Evolutionary conservation across 2,888 invertebrate species (phyloP), one percentile per base, ranked within the genome.

Genomic region (Paralinhomoeus sp.): DNA sequence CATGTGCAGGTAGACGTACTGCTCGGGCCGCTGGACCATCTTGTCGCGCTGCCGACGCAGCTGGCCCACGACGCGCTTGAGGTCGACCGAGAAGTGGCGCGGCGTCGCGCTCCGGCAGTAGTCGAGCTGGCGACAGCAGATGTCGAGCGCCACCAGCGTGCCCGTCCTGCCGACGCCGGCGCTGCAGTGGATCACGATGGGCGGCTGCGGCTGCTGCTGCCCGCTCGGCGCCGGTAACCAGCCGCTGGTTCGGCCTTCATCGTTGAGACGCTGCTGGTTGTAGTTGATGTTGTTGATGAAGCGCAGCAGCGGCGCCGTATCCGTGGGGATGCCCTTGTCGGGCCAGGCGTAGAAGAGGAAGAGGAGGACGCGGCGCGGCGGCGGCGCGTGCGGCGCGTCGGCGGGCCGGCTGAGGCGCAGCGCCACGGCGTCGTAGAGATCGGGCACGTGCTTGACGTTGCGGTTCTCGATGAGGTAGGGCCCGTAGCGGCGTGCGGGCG

Each of bases 171-270:
- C 43, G 17, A 43, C 36, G 21, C 43, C 43, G 18, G 43, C 43
- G 24, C 43, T 43, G 37, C 43, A 43, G 31, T 43, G 44, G 18
- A 44, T 38, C 20, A 44, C 39, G n/a, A 40, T 40, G 27, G 27
- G 27, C 21, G 44, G 37, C 18, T 34, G 39, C 13, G 21, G 33
- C 7, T 18, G 37, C 3, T 12, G 3, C n/a, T n/a, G n/a, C n/a
- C n/a, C n/a, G n/a, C n/a, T n/a, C n/a, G n/a, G n/a, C 3, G 7
- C 21, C 5, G 20, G 12, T 7, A 37, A 17, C 17, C 18, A 37
- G 3, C 22, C 17, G 20, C 3, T 5, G 13, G 12, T 7, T 3
- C 9, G 3, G 9, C 37, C 37, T 9, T 37, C 37, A 21, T 18
- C 17, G 21, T 17, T 13, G 2, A 44, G 22, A 3, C 17, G 12